Base-by-base conservation (phyloP, 2,888 invertebrate species). In the Drosophila stalkeri region DNA sequence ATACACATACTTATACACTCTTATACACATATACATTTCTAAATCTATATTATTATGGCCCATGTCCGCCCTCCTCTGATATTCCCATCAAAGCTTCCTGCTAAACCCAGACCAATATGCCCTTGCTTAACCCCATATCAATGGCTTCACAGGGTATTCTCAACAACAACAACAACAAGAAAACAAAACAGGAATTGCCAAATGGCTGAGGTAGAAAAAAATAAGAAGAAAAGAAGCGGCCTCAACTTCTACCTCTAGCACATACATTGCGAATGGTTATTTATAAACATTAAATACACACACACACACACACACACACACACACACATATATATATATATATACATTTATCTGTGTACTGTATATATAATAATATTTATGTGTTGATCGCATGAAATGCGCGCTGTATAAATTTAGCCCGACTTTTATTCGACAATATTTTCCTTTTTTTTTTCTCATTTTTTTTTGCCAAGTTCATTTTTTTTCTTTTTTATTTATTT, bases 301-400 rank as follows among this genome's bases (percentile, higher is more conserved):
- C 61, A 54, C 9, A 54, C 18, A 20, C 20, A 51, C 11, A 33
- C 44, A 23, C 60, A 55, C 43, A 39, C 56, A 64, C 59, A 62
- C 47, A 62, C 49, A 49, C 33, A 39, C 56, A 64, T 59, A 62
- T 49, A 62, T 47, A 49, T 60, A 63, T 64, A 60, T 59, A 31
- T 56, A 46, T 64, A 37, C 59, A 61, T 64, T 44, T n/a, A n/a
- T n/a, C n/a, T n/a, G n/a, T 68, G 55, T 44, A 75, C 61, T 69
- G 75, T 86, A 70, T 84, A 72, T 75, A 80, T 86, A 84, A 86
- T 86, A 84, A 88, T 84, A 85, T 85, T 85, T 85, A 85, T 85
- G 89, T 86, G 89, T 76, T 89, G 89, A 85, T 89, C 84, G 82
- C 89, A 89, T 89, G 89, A 85, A 89, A 89, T 85, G 84, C 72